phyloP scores from a whole-genome alignment of 2,113 vertebrate species.

The Cnemophilus loriae region DNA sequence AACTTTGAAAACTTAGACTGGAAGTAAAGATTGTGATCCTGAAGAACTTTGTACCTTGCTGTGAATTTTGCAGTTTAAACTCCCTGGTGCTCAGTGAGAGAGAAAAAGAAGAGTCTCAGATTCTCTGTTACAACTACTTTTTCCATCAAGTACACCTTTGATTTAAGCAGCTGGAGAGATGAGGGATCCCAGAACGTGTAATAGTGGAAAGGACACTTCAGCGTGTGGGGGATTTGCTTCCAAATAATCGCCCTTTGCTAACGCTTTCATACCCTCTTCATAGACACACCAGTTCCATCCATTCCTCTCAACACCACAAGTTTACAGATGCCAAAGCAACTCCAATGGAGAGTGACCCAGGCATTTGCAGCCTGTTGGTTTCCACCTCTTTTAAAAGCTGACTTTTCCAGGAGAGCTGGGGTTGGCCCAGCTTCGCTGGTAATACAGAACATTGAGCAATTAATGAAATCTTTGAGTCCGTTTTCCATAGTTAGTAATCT shows the following conservation, averaged over 20 bases:
- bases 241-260: neutral
- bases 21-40: neutral
- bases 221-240: neutral
- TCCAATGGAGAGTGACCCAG: neutral
- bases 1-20: neutral
- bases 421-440: neutral
- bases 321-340: neutral
- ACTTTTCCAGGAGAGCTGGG: neutral
- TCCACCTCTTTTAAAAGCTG: neutral
- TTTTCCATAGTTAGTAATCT: neutral
- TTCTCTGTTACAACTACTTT: neutral
- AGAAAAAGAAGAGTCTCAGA: neutral
- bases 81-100: neutral
- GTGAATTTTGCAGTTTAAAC: neutral
- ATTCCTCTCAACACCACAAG: neutral
- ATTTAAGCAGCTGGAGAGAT: neutral
- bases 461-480: neutral
- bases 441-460: neutral
- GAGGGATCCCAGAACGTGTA: neutral
- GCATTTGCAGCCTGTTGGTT: rapidly evolving
- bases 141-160: neutral
- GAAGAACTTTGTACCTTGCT: neutral
- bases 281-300: rapidly evolving
- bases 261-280: neutral
- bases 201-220: neutral